Evolutionary conservation across 2,113 vertebrate genomes (phyloP).

Genomic region (Chaenogobius annularis): DNA sequence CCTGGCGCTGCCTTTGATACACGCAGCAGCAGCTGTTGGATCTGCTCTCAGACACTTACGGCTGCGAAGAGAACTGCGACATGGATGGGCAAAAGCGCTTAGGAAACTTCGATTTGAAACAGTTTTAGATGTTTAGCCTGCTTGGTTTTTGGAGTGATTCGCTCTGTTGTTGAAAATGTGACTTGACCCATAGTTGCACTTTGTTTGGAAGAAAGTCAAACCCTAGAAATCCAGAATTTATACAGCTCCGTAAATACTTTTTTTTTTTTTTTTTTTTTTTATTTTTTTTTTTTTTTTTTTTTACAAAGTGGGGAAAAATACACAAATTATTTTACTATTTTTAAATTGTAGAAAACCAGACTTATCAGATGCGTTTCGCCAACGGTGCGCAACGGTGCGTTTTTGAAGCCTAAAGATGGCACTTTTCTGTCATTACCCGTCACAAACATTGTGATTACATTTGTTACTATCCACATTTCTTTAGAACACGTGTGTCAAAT

Average conservation of each 20-base stretch:
- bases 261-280: too few relatives aligned
- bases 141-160: neutral
- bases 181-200: neutral
- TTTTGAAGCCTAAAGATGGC: neutral
- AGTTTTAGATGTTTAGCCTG: neutral
- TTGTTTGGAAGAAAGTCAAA: neutral
- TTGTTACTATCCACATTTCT: neutral
- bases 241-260: neutral
- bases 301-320: neutral
- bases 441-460: neutral
- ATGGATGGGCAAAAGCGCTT: neutral
- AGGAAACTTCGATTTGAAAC: neutral
- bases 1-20: conserved; percentile 5
- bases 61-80: neutral
- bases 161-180: neutral
- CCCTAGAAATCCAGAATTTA: neutral
- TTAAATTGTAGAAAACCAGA: neutral
- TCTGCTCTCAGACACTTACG: neutral
- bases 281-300: neutral
- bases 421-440: neutral
- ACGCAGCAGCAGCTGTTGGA: neutral
- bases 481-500: neutral
- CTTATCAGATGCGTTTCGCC: neutral
- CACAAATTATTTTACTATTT: neutral
- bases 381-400: neutral